Evolutionary conservation across 2,797 vertebrate genomes (phyloP).

Genomic region (Sorex maritimensis): DNA sequence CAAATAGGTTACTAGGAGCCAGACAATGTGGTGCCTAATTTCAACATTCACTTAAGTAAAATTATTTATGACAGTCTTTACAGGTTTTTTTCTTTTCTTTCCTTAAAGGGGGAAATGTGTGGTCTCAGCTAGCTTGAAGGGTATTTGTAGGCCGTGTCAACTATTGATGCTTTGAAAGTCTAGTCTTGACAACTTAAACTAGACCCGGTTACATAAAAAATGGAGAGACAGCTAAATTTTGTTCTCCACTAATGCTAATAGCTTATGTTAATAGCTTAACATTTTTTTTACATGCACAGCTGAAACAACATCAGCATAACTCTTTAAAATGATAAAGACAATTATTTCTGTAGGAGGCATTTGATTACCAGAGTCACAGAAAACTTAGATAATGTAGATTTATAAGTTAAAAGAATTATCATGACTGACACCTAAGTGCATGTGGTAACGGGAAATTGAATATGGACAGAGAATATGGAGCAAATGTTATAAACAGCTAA

Average conservation of each 20-base stretch:
- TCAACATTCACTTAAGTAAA: conserved; percentile 92
- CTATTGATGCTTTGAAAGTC: conserved; percentile 82
- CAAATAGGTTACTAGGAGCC: conserved; percentile 89
- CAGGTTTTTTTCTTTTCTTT: conserved; percentile 80
- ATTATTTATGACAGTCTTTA: conserved; percentile 91
- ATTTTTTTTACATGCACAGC: conserved; percentile 82
- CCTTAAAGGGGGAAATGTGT: conserved; percentile 71
- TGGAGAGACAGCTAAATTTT: conserved; percentile 84
- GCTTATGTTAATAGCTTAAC: conserved; percentile 68
- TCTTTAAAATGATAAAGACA: conserved; percentile 75
- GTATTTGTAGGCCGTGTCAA: conserved; percentile 83
- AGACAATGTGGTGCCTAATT: conserved; percentile 91
- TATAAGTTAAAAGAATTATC: conserved; percentile 71
- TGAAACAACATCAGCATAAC: conserved; percentile 88
- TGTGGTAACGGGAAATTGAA: conserved; percentile 63
- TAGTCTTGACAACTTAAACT: conserved; percentile 70
- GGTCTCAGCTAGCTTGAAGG: conserved; percentile 82
- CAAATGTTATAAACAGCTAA: not conserved
- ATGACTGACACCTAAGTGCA: conserved; percentile 60
- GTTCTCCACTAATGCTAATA: conserved; percentile 77
- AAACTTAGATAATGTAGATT: conserved; percentile 71
- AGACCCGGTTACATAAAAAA: conserved; percentile 76
- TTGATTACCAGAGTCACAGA: conserved; percentile 75
- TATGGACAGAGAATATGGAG: conserved; percentile 4
- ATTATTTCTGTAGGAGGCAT: conserved; percentile 76